These are phyloP conservation scores for Parus major DNA, from an alignment of 2,113 vertebrate species.

Conservation along the genomic window DNA sequence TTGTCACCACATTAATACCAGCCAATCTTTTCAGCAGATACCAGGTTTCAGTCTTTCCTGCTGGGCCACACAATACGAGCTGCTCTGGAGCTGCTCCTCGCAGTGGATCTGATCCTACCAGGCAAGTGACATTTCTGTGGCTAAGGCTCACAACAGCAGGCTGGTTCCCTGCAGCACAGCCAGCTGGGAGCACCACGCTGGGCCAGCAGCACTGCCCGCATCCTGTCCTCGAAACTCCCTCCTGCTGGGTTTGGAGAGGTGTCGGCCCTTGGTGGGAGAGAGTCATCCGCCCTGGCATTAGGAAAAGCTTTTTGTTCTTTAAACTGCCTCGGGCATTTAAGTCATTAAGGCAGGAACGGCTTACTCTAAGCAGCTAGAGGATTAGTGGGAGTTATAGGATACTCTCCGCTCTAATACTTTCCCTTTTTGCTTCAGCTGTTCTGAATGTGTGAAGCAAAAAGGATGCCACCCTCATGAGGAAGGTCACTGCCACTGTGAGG, in stretches of 20 bases:
- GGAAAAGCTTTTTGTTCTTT: conserved; percentile 38
- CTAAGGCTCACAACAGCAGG: background rate
- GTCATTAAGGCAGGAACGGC: conserved; percentile 51
- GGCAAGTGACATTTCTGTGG: background rate
- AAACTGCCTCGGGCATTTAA: conserved; percentile 20
- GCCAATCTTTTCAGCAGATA: background rate
- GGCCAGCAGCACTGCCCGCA: accelerated
- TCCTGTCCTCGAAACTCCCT: background rate
- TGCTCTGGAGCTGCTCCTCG: background rate
- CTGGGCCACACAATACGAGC: background rate
- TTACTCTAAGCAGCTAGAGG: conserved; percentile 42
- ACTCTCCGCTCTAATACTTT: background rate
- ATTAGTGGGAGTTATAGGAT: conserved; percentile 32
- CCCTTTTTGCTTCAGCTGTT: conserved; percentile 6
- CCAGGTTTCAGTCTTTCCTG: background rate
- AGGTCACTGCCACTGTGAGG: background rate
- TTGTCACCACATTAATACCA: background rate
- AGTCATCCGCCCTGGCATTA: background rate
- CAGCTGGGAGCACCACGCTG: background rate
- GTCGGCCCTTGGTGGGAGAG: background rate
- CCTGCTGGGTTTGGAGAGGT: background rate
- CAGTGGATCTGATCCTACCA: background rate
- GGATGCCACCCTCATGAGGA: background rate
- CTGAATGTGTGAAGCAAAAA: background rate
- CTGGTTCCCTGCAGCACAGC: accelerated